Percentiles rank a stretch among this genome's conserved stretches.
Conservation (phyloP, 2,113 vertebrate species). For the Taurulus bubalis region DNA sequence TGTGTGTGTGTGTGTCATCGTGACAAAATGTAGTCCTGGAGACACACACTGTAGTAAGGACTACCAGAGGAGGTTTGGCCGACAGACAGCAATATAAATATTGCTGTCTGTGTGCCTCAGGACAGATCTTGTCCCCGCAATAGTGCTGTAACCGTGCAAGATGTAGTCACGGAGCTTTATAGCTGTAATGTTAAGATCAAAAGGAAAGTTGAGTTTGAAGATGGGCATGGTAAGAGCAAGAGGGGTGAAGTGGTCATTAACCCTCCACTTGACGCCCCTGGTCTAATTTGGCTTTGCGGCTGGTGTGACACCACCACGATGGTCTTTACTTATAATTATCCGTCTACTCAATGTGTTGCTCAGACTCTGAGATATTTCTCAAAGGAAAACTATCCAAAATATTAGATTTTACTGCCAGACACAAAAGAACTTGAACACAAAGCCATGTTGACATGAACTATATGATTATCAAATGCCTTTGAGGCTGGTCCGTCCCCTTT, state of each 20-base stretch:
- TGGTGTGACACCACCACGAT: background rate
- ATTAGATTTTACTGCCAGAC: background rate
- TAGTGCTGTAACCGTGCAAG: background rate
- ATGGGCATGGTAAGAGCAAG: too few relatives aligned
- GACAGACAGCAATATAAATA: too few relatives aligned
- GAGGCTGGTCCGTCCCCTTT: background rate
- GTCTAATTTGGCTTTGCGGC: background rate
- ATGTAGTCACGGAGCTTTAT: background rate
- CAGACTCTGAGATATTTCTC: background rate
- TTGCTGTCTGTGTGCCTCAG: too few relatives aligned
- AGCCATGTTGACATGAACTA: background rate
- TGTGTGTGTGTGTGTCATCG: background rate
- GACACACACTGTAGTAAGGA: background rate
- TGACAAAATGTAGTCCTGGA: background rate
- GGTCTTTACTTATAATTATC: background rate
- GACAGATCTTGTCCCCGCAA: background rate
- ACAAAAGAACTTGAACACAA: background rate
- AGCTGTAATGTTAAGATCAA: background rate
- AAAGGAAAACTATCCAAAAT: background rate
- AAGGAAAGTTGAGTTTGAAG: background rate
- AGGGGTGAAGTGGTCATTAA: too few relatives aligned
- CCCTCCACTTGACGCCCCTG: background rate
- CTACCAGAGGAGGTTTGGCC: background rate
- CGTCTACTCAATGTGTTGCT: background rate
- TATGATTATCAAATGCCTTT: background rate